Evolutionary conservation across 2,888 invertebrate genomes (phyloP), one percentile per base, ranked within the genome.

Genomic region (Latrodectus elegans): DNA sequence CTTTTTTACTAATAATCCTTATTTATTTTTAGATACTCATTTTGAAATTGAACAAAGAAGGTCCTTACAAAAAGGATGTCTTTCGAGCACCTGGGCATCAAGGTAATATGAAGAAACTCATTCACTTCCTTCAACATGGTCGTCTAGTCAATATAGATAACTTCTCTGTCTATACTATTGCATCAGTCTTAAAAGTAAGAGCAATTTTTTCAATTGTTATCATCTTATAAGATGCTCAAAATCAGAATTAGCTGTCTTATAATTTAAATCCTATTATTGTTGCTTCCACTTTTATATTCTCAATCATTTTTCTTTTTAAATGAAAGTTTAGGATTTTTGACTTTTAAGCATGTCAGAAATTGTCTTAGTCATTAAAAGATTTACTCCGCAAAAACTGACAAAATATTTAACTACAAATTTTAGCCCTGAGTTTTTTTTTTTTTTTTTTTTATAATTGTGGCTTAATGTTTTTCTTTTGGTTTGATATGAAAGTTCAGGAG

Each of bases 121-220:
- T 96, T 91, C 97, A 97, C 92, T 97, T 97, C 92, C 94, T 97
- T 51, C 97, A 97, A 64, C 89, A 96, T 88, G 97, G 97, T 67
- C 94, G 97, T 79, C 93, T 97, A 90, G 96, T 97, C 86, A 97
- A 97, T 93, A 96, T 97, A 91, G 97, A 97, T 92, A 97, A 97
- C 92, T 98, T 97, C 93, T 97, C 97, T 89, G 97, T 99, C 89
- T 98, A 99, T 93, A 99, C 99, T 51, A 97, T 99, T 91, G 99
- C 99, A 86, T 98, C 98, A 93, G 99, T 99, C 88, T 94, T 99
- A 89, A 99, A 99, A 92, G 93, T 93, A 76, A 49, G 0, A 1
- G 22, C 0, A 22, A 22, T 22, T 17, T 38, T 10, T 52, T 70
- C 15, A 51, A 49, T 17, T 51, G 8, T 51, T 52, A 12, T 51